These are phyloP conservation scores for Mizuhopecten yessoensis DNA, from an alignment of 1,140 invertebrate genomes.

Conservation along the genomic window DNA sequence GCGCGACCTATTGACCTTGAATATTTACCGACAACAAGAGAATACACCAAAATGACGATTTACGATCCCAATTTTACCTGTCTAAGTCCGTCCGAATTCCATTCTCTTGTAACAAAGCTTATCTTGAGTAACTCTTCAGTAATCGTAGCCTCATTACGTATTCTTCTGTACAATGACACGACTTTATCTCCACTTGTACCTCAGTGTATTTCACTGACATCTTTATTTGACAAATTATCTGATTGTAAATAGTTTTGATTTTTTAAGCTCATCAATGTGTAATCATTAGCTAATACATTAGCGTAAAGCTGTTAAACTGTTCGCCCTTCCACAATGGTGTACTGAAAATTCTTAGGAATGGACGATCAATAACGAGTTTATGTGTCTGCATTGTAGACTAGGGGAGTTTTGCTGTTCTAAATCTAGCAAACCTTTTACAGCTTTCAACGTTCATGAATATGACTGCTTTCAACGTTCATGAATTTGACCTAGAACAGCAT, in stretches of 20 bases:
- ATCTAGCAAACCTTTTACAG: too few relatives aligned
- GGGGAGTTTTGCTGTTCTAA: too few relatives aligned
- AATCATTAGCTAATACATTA: neutral
- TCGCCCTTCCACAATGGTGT: neutral
- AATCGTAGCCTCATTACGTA: neutral
- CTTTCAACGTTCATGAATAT: too few relatives aligned
- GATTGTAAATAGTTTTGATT: neutral
- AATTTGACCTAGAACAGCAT: too few relatives aligned
- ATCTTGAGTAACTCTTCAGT: neutral
- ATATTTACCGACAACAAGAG: neutral
- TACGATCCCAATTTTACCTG: neutral
- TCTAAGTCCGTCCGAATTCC: neutral
- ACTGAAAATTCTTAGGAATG: neutral
- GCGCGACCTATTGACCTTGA: neutral
- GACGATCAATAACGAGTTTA: neutral
- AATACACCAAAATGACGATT: slow-evolving; percentile 17
- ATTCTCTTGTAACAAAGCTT: neutral
- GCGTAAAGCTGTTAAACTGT: neutral
- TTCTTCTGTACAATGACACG: neutral
- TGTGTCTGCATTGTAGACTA: too few relatives aligned
- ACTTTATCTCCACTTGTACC: neutral
- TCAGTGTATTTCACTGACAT: neutral
- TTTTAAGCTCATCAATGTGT: neutral
- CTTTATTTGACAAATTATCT: neutral
- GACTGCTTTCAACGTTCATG: too few relatives aligned